phyloP scores from a whole-genome alignment of 1,140 invertebrate genomes.

The Hycleus phaleratus region DNA sequence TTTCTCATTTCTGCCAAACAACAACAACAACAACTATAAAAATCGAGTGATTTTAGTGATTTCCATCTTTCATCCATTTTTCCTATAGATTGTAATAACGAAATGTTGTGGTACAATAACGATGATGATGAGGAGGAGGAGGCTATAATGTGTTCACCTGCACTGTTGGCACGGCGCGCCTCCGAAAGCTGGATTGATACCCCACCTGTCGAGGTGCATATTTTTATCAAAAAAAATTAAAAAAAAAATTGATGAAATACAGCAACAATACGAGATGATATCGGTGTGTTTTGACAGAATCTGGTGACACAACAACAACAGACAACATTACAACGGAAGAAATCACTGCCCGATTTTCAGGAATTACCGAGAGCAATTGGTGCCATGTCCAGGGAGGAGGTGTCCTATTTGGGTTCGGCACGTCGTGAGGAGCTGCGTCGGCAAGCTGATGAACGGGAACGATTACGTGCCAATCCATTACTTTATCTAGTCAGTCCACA shows the following conservation, averaged over 20 bases:
- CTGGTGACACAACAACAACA: constrained; percentile 24
- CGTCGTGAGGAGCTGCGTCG: constrained; percentile 87
- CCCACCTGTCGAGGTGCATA: constrained; percentile 68
- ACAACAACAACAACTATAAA: no score
- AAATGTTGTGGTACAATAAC: constrained; percentile 55
- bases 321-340: constrained; percentile 73
- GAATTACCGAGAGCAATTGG: constrained; percentile 66
- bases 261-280: neutral
- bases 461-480: constrained; percentile 85
- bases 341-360: constrained; percentile 90
- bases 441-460: constrained; percentile 85
- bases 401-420: constrained; percentile 83
- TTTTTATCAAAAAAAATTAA: no score
- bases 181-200: constrained; percentile 81
- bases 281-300: constrained; percentile 27
- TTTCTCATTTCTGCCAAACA: no score
- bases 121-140: constrained; percentile 70
- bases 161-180: constrained; percentile 69
- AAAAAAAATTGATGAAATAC: neutral
- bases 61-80: no score
- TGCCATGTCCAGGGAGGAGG: constrained; percentile 89
- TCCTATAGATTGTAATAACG: neutral
- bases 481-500: constrained; percentile 92
- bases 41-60: no score
- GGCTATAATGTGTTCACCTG: constrained; percentile 75